Evolutionary conservation across 2,113 vertebrate species (phyloP), one percentile per base, ranked within the genome.

Genomic region (Siphamia tubifer): DNA sequence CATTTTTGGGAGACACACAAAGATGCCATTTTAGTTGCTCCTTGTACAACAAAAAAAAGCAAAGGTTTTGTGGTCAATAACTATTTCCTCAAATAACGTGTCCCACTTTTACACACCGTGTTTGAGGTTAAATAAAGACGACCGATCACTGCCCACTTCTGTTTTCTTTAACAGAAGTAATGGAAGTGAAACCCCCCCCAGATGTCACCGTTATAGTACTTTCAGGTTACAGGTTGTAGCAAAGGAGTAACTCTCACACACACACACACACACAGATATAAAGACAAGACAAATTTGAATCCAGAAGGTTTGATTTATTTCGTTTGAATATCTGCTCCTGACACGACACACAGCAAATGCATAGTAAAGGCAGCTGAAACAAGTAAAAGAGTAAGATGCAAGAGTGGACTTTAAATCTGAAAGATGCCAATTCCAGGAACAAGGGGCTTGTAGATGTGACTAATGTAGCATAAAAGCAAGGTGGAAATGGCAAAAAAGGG

Each of bases 261-360:
- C n/a, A n/a, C n/a, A n/a, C n/a, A n/a, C n/a, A n/a, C n/a, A n/a
- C n/a, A n/a, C n/a, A n/a, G n/a, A n/a, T n/a, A n/a, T n/a, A 15
- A 23, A 32, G 40, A 28, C 0, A 1, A 31, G 12, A 61, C 21
- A 3, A 6, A 21, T 77, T 66, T 77, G 81, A 90, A 89, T 79
- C 79, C 84, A 90, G 79, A 86, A 75, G 53, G 72, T 81, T 81
- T 5, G 0, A 1, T 90, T 92, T 87, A 91, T 92, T 91, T 79
- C 31, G 44, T 74, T 65, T 24, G 56, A 71, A 25, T 16, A 60
- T 75, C 44, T 83, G 40, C 16, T 68, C 30, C 21, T 57, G 38
- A 45, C 68, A 60, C 48, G 62, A 64, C 70, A 72, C 39, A 64
- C 52, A 70, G 54, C 35, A 64, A 32, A 66, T 12, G 34, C 16